Conservation (phyloP, 2,888 invertebrate species). For the Nomada ferruginata region DNA sequence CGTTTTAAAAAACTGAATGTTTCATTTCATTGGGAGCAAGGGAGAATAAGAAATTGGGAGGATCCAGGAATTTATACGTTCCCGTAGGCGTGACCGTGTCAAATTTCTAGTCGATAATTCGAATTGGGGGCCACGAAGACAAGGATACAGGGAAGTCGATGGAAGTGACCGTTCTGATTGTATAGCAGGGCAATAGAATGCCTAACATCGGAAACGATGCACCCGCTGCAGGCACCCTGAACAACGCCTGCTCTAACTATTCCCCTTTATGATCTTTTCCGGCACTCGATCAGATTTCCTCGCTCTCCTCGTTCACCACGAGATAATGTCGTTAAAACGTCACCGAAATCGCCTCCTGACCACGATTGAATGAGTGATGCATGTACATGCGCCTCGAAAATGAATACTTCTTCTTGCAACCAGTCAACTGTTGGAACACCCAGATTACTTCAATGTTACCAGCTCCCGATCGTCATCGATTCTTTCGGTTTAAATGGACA, state of each 20-base stretch:
- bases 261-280: conserved; percentile 81
- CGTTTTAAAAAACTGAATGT: too few relatives aligned
- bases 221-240: conserved; percentile 67
- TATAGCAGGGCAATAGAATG: not conserved
- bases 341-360: conserved; percentile 62
- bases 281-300: conserved; percentile 80
- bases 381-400: conserved; percentile 11
- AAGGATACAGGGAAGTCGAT: conserved; percentile 33
- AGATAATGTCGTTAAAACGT: conserved; percentile 80
- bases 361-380: conserved; percentile 17
- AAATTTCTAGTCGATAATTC: conserved; percentile 66
- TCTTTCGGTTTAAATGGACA: not conserved
- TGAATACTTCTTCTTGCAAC: conserved; percentile 6
- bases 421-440: not conserved
- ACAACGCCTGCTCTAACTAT: conserved; percentile 81
- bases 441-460: not conserved
- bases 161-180: conserved; percentile 36
- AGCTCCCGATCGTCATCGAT: too few relatives aligned
- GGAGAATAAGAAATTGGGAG: conserved; percentile 23
- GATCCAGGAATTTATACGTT: conserved; percentile 8
- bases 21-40: too few relatives aligned
- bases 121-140: conserved; percentile 22
- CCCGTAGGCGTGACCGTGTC: conserved; percentile 60
- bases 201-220: conserved; percentile 54
- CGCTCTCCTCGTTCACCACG: conserved; percentile 76